Percentiles rank a stretch among this genome's conserved stretches.
These are phyloP conservation scores for Drosophila sordidula DNA, from an alignment of 2,888 invertebrate species.

Conservation along the genomic window DNA sequence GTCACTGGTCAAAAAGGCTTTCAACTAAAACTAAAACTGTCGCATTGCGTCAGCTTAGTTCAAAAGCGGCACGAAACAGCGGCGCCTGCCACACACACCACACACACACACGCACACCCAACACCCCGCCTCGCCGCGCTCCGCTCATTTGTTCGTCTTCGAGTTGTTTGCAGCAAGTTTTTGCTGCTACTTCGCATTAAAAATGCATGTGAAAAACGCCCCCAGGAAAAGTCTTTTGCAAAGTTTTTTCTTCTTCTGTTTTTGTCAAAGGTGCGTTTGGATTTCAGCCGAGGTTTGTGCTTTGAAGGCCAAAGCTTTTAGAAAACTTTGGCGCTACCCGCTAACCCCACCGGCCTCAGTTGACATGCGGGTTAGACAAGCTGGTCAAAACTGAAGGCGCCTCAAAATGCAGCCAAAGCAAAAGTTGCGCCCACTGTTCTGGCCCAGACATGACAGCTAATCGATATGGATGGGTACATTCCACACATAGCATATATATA, in stretches of 20 bases:
- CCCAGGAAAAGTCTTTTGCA: constrained; percentile 13
- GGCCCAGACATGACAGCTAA: constrained; percentile 29
- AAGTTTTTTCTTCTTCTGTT: constrained; percentile 1
- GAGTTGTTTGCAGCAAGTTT: constrained; percentile 48
- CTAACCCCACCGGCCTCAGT: constrained; percentile 9
- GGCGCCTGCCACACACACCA: constrained; percentile 17
- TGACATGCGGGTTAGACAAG: constrained; percentile 65
- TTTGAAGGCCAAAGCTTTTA: constrained; percentile 58
- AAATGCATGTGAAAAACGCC: constrained; percentile 65
- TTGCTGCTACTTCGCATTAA: constrained; percentile 62
- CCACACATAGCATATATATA: neutral
- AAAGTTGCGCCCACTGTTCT: constrained; percentile 19
- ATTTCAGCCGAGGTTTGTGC: constrained; percentile 11
- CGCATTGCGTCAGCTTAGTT: constrained; percentile 67
- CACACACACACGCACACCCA: constrained; percentile 12
- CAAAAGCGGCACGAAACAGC: constrained; percentile 25
- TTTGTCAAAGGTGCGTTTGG: constrained; percentile 39
- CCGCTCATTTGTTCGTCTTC: constrained; percentile 23
- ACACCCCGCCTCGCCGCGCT: neutral
- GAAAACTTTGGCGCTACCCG: constrained; percentile 25
- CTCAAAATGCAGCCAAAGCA: constrained; percentile 29
- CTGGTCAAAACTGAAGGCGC: constrained; percentile 48
- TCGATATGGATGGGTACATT: constrained; percentile 47
- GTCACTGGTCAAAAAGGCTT: constrained; percentile 28
- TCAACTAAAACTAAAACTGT: constrained; percentile 57